Conservation (phyloP, 1,140 invertebrate species). For the Dendrolimus kikuchii region DNA sequence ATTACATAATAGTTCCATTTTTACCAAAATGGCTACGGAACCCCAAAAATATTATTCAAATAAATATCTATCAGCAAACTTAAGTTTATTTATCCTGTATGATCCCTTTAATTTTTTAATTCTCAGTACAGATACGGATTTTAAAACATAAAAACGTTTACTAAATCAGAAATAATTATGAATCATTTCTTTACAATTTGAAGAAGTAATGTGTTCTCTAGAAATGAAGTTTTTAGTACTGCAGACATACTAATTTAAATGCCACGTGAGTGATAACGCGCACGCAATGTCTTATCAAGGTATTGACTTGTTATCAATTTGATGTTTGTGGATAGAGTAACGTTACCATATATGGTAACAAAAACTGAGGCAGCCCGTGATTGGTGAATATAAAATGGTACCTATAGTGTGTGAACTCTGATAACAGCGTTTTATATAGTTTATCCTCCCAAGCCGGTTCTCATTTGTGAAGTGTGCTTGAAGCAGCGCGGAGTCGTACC, state of each 20-base stretch:
- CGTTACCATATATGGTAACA: conserved; percentile 66
- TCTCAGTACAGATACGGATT: too few species aligned
- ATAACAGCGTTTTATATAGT: conserved; percentile 67
- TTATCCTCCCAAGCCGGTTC: conserved; percentile 38
- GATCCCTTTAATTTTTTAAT: too few species aligned
- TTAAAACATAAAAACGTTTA: too few species aligned
- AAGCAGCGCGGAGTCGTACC: conserved; percentile 44
- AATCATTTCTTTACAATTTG: too few species aligned
- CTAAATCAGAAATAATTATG: too few species aligned
- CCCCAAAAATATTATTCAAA: too few species aligned
- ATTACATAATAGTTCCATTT: too few species aligned
- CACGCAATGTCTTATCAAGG: conserved; percentile 37
- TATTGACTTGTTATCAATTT: conserved; percentile 36
- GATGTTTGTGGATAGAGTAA: conserved; percentile 31
- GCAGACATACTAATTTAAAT: conserved; percentile 3
- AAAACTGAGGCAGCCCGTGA: conserved; percentile 47
- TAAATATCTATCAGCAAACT: too few species aligned
- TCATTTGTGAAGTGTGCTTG: conserved; percentile 59
- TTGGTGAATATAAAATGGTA: conserved; percentile 51
- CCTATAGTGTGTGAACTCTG: conserved; percentile 53
- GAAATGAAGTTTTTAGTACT: too few species aligned
- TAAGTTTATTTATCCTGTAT: too few species aligned
- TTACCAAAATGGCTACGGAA: too few species aligned
- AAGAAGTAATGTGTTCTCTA: too few species aligned
- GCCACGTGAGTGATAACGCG: conserved; percentile 12